Base-by-base conservation (phyloP, 2,888 invertebrate species). In the Tortricodes alternella region DNA sequence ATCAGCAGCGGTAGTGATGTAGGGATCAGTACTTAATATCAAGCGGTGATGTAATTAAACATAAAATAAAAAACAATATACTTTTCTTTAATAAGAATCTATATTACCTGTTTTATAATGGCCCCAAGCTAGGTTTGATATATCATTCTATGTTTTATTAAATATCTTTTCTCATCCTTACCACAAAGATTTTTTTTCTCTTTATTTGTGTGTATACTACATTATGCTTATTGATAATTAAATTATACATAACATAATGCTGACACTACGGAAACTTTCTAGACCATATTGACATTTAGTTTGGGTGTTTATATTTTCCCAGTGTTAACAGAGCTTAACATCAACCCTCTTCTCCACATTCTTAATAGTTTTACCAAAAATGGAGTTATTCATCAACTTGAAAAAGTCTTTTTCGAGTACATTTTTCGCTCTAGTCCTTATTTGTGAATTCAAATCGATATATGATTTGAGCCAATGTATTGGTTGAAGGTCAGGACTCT, bases 121-220 rank as follows among this genome's bases (percentile, higher is more conserved):
- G n/a, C n/a, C n/a, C n/a, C n/a, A n/a, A n/a, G n/a, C n/a, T n/a
- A n/a, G n/a, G n/a, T n/a, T n/a, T n/a, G n/a, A n/a, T n/a, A n/a
- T n/a, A n/a, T n/a, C n/a, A n/a, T n/a, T n/a, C n/a, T n/a, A n/a
- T n/a, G n/a, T n/a, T n/a, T n/a, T n/a, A n/a, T n/a, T n/a, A n/a
- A n/a, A n/a, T 23, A 55, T 32, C 51, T 46, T 13, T 59, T 59
- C 24, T 59, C 55, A 16, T 55, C 59, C 11, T 51, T 43, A 8
- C 55, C 55, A 35, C 51, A 51, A n/a, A 59, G 23, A 38, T 46
- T 38, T 55, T 59, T 37, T 59, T 55, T 15, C 24, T 49, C 18
- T 38, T 38, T 4, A 38, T 19, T 29, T 49, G 49, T 9, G 38
- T 49, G 13, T 38, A 49, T n/a, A 27, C n/a, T 19, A 46, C 18